phyloP scores from a whole-genome alignment of 2,797 vertebrate species.

The Malurus splendens region DNA sequence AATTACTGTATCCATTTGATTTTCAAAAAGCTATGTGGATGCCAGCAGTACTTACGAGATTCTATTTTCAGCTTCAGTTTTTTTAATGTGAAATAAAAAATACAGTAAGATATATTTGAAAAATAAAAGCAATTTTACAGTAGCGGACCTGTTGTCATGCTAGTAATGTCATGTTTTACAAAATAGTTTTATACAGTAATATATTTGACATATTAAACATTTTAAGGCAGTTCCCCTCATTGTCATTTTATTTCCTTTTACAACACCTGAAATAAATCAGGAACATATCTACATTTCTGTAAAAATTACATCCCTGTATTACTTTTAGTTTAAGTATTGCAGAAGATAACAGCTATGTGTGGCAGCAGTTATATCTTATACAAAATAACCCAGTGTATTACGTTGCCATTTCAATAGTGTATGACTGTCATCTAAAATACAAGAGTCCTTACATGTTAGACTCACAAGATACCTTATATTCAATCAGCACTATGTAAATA shows the following conservation, averaged over 20 bases:
- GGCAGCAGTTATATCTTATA: neutral
- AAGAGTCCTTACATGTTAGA: neutral
- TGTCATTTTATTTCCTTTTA: neutral
- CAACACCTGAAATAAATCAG: neutral
- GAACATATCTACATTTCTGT: neutral
- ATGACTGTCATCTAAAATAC: neutral
- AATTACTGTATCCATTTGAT: neutral
- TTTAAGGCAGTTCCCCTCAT: neutral
- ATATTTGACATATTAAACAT: neutral
- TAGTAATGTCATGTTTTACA: neutral
- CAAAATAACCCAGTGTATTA: neutral
- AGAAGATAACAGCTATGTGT: neutral
- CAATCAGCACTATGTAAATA: neutral
- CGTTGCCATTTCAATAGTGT: neutral
- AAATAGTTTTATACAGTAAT: neutral
- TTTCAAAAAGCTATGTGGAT: neutral
- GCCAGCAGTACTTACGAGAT: neutral
- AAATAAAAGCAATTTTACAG: neutral
- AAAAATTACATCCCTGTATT: neutral
- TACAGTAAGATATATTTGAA: neutral
- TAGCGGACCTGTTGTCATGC: neutral
- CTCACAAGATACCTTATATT: neutral
- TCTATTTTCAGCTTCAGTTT: neutral
- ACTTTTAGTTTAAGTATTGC: neutral
- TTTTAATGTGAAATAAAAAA: neutral